Percentiles rank a stretch among this genome's conserved stretches.
Evolutionary conservation across 2,797 vertebrate genomes (phyloP).

Genomic region (Argentina silus): DNA sequence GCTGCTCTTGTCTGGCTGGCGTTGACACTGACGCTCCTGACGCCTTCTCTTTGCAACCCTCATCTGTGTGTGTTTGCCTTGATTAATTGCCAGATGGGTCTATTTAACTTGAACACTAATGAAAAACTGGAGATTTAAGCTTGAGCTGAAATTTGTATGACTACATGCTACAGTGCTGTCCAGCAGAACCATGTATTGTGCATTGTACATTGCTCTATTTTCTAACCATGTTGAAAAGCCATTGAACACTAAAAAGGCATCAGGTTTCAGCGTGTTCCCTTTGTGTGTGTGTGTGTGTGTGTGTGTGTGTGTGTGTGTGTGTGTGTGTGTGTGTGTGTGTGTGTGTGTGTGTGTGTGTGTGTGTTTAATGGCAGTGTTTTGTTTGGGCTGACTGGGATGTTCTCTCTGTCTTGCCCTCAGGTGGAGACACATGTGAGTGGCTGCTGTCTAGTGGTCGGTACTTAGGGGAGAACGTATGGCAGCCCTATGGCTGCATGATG

Average conservation of each 20-base stretch:
- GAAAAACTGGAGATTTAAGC: constrained; percentile 46
- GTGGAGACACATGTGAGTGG: constrained; percentile 92
- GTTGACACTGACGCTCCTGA: constrained; percentile 29
- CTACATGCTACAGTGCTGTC: constrained; percentile 29
- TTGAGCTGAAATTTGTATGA: constrained; percentile 50
- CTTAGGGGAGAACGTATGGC: constrained; percentile 95
- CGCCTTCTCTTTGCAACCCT: constrained; percentile 25
- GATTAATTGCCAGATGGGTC: constrained; percentile 55
- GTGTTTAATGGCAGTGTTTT: background rate
- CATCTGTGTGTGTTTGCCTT: constrained; percentile 39
- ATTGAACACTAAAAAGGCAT: constrained; percentile 31
- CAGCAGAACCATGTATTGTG: constrained; percentile 48
- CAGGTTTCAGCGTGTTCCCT: constrained; percentile 45
- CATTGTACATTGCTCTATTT: constrained; percentile 22
- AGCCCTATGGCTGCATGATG: constrained; percentile 99
- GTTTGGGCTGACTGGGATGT: constrained; percentile 26
- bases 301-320: background rate
- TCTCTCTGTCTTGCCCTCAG: constrained; percentile 67
- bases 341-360: background rate
- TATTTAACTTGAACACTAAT: constrained; percentile 55
- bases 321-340: background rate
- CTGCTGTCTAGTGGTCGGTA: constrained; percentile 95
- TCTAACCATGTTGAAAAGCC: constrained; percentile 44
- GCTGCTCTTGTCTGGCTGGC: constrained; percentile 38
- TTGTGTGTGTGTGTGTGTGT: background rate